These are phyloP conservation scores for Chrysomela aeneicollis DNA, from an alignment of 2,888 invertebrate genomes.

Conservation along the genomic window DNA sequence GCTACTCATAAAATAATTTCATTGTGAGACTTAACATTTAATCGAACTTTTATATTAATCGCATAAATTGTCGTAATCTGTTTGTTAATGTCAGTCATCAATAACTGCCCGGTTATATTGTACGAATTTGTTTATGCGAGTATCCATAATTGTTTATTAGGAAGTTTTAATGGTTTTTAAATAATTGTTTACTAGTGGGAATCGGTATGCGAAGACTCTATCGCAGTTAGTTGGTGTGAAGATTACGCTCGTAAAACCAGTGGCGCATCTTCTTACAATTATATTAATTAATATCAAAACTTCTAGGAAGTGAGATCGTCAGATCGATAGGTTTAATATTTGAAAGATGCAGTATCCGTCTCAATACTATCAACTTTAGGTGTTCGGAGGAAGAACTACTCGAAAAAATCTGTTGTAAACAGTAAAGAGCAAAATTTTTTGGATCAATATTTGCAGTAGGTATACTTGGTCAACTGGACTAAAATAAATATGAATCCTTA, in stretches of 20 bases:
- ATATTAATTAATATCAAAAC: too few relatives aligned
- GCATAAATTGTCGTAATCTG: constrained; percentile 12
- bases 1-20: constrained; percentile 18
- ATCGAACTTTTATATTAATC: constrained; percentile 17
- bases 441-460: too few relatives aligned
- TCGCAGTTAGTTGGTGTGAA: neutral
- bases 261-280: neutral
- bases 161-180: neutral
- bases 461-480: too few relatives aligned
- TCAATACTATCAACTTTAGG: too few relatives aligned
- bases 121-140: neutral
- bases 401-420: too few relatives aligned
- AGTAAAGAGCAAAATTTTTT: too few relatives aligned
- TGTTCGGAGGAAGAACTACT: too few relatives aligned
- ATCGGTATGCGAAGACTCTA: neutral
- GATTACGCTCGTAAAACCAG: neutral
- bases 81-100: neutral
- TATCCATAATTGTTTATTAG: neutral
- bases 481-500: too few relatives aligned
- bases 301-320: too few relatives aligned
- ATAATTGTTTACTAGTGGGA: neutral
- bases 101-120: neutral
- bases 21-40: constrained; percentile 15
- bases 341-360: too few relatives aligned
- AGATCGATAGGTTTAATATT: too few relatives aligned